phyloP scores from a whole-genome alignment of 2,888 invertebrate genomes.

The Dynastes maya region DNA sequence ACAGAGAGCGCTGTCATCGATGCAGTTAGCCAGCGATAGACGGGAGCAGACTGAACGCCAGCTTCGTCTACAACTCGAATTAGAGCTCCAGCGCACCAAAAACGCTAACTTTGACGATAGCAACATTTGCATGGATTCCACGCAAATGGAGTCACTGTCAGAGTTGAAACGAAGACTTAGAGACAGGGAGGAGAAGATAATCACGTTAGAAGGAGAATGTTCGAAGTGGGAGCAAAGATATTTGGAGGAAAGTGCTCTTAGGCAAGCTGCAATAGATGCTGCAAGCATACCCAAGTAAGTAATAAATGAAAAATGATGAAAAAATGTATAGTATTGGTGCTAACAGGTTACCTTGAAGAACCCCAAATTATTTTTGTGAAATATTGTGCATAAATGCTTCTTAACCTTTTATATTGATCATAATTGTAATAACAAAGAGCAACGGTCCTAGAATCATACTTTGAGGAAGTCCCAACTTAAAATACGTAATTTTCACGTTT shows the following conservation, averaged over 20 bases:
- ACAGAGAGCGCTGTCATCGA: slow-evolving; percentile 85
- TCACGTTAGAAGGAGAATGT: slow-evolving; percentile 85
- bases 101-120: slow-evolving; percentile 61
- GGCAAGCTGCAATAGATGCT: slow-evolving; percentile 88
- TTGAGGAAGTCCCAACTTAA: neutral
- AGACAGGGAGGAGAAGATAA: slow-evolving; percentile 81
- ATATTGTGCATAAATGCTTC: too few species aligned
- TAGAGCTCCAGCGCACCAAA: slow-evolving; percentile 81
- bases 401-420: too few species aligned
- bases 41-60: slow-evolving; percentile 90
- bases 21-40: slow-evolving; percentile 88
- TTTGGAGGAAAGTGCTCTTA: slow-evolving; percentile 84
- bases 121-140: slow-evolving; percentile 55
- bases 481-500: slow-evolving; percentile 44
- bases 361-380: too few species aligned
- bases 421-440: neutral
- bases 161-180: slow-evolving; percentile 78
- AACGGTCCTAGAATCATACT: neutral
- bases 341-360: too few species aligned
- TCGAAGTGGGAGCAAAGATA: slow-evolving; percentile 91
- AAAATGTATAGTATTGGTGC: too few species aligned
- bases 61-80: slow-evolving; percentile 87
- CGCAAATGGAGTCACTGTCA: slow-evolving; percentile 73
- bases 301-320: neutral
- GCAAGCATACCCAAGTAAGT: slow-evolving; percentile 82